Evolutionary conservation across 2,113 vertebrate species (phyloP), one percentile per base, ranked within the genome.

Genomic region (Salvelinus alpinus): DNA sequence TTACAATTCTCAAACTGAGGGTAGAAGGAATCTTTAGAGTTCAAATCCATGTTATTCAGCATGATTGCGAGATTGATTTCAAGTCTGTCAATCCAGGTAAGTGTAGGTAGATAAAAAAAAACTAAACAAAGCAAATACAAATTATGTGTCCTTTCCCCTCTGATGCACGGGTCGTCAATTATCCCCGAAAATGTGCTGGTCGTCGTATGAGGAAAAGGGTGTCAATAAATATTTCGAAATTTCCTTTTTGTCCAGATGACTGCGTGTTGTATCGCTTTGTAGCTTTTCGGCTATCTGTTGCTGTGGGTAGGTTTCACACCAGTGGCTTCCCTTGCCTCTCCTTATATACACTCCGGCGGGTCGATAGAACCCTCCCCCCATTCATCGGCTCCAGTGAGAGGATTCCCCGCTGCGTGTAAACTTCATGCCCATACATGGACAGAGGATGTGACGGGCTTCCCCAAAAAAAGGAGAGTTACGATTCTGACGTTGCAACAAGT

Each of bases 351-450:
- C 86, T 92, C 88, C 82, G 92, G 92, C 86, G 83, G 92, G 88
- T 90, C 92, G 88, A 90, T 93, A 91, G 91, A 91, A 92, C 96
- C 96, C 96, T 96, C 95, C 95, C 94, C 93, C 94, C 95, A 94
- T 94, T 95, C 94, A 96, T 95, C 94, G 93, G 92, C 95, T 96
- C 96, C 96, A 95, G 87, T 96, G 95, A 97, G 94, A 96, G 97
- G 96, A 96, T 96, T 96, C 96, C 96, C 96, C 96, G 93, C 94
- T 91, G 94, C 93, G 93, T 94, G 94, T 91, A 96, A 97, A 95
- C 95, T 97, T 96, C 94, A 94, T 96, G 97, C 95, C 97, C 97
- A 96, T 95, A 97, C 83, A 96, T 95, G 97, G 97, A 96, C 94
- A 96, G 95, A 98, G 97, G 97, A 97, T 97, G 95, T 97, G 94